Evolutionary conservation across 1,140 invertebrate genomes (phyloP), one percentile per base, ranked within the genome.

Genomic region (Magallana ariakensis): DNA sequence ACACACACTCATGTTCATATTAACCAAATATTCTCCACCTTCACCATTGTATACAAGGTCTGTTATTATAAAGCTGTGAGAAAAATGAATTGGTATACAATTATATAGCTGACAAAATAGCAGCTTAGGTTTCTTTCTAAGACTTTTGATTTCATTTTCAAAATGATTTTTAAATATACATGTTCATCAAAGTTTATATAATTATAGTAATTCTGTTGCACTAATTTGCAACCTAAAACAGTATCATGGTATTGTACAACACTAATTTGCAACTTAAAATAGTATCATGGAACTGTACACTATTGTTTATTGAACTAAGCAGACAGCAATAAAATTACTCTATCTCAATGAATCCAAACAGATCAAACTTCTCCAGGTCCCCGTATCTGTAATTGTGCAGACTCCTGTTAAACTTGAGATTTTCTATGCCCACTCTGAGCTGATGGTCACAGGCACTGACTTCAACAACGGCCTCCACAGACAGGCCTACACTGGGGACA

Each of bases 391-490:
- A 88, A 13, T 85, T 88, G 66, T 90, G 54, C 5, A 91, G 66
- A 83, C 87, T 87, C 15, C 60, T 75, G 75, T 86, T 87, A 26
- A 86, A 87, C 6, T 85, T 13, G 2, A 66, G 83, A 19, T 87
- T 87, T 83, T 90, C 87, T 53, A 90, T 84, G 15, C 87, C 80
- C 53, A 87, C 86, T 62, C 57, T 57, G 15, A 89, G 46, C 15
- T 83, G 58, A 33, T 91, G 87, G 53, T 90, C 85, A 85, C 89
- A 91, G 3, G 66, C 84, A 53, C 87, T 85, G 0, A 91, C 57
- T 33, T 88, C 86, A 11, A 91, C 33, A 81, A 83, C 85, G 8
- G 84, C 84, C 55, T 91, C 86, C 75, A 90, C 86, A 46, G 86
- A 84, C 85, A 86, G 88, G 54, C 85, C 85, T 16, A 88, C 83